Base-by-base conservation (phyloP, 1,140 invertebrate genomes). In the Atta cephalotes region DNA sequence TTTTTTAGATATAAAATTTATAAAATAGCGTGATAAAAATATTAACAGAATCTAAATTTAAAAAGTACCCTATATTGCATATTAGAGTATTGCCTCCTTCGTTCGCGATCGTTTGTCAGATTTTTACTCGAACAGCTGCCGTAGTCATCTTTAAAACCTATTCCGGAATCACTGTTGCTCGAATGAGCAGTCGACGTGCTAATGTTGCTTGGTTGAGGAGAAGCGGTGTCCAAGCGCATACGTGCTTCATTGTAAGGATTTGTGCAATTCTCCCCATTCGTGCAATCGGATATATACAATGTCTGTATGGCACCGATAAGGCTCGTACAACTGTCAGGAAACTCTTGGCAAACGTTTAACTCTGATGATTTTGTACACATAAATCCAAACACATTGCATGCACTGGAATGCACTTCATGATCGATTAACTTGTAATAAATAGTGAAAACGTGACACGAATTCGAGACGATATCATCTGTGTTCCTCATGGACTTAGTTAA, bases 361-460 rank as follows among this genome's bases (percentile, higher is more conserved):
- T 95, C 94, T 0, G 93, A 95, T 0, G 94, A 94, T 82, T 95
- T 95, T 0, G 95, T 95, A 39, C 95, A 95, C 9, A 89, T 93
- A 65, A 95, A 95, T 28, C 93, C 94, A 84, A 95, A 95, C 62
- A 93, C 87, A 71, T 93, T 94, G 58, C 93, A 94, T 3, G 93
- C 95, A 53, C 87, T 94, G 0, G 92, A 94, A 95, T 99, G 98
- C 51, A 97, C 96, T 56, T 96, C 96, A 93, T 99, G 97, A 93
- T 99, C 98, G 0, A 97, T 96, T 60, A 98, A 95, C 92, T 98
- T 97, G 0, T 98, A 97, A 92, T 99, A 98, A 18, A 99, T 97
- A 87, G 98, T 98, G 94, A 99, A 99, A 0, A 99, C 98, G 94
- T 99, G 98, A 93, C 98, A 99, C 58, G 98, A 99, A 92, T 98